Evolutionary conservation across 2,113 vertebrate genomes (phyloP).

Genomic region (Colaptes auratus): DNA sequence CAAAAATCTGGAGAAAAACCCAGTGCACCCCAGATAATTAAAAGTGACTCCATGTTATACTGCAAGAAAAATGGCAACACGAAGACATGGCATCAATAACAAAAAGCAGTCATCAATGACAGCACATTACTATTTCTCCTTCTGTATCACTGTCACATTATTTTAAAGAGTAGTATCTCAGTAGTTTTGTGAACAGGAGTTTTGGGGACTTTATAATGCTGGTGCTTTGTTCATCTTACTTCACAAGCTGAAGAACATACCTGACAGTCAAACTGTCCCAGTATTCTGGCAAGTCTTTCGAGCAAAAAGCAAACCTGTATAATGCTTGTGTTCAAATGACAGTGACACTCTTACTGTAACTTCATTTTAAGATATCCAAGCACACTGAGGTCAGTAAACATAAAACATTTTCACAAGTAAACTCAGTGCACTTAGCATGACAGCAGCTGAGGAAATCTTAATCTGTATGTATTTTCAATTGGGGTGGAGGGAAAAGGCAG

Average conservation of each 20-base stretch:
- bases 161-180: neutral
- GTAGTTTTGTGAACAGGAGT: neutral
- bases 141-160: neutral
- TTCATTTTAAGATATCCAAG: neutral
- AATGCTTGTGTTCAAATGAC: neutral
- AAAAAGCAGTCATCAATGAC: neutral
- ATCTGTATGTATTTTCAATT: neutral
- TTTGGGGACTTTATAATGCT: neutral
- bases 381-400: neutral
- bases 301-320: neutral
- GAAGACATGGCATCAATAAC: neutral
- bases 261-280: neutral
- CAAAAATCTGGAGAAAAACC: neutral
- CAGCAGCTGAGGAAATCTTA: neutral
- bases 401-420: no score
- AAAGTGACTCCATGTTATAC: neutral
- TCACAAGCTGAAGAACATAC: neutral
- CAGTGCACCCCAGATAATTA: neutral
- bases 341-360: neutral
- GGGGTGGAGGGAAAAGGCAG: rapidly evolving
- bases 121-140: neutral
- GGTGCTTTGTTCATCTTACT: neutral
- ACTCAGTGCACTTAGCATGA: neutral
- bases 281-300: neutral
- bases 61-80: conserved; percentile 3